A percentile compares a stretch with the other conserved stretches of the same genome.
Evolutionary conservation across 2,797 vertebrate species (phyloP).

Genomic region (Leucoraja ocellata): DNA sequence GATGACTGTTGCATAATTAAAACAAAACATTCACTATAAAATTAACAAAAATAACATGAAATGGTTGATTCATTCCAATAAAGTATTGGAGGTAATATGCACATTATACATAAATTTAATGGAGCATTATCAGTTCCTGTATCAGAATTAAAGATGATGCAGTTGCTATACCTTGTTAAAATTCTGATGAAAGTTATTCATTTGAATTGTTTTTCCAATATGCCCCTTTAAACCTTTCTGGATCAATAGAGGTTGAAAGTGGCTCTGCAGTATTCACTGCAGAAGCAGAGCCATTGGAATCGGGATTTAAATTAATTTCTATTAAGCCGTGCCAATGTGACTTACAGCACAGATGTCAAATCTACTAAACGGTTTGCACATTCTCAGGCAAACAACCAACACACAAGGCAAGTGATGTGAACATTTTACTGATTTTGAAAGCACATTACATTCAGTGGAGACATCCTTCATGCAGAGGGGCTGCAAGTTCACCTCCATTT

Average conservation of each 20-base stretch:
- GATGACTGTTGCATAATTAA: not conserved
- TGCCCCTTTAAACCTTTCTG: slow-evolving; percentile 33
- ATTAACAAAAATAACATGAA: not conserved
- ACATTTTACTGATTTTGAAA: slow-evolving; percentile 10
- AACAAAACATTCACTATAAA: not conserved
- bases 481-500: slow-evolving; percentile 13
- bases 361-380: slow-evolving; percentile 31
- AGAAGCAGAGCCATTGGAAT: slow-evolving; percentile 33
- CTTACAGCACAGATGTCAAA: slow-evolving; percentile 37
- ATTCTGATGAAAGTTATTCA: slow-evolving; percentile 35
- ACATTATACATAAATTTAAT: slow-evolving; percentile 7
- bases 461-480: slow-evolving; percentile 2
- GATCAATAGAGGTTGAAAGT: slow-evolving; percentile 33
- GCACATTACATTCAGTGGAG: not conserved
- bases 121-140: not conserved
- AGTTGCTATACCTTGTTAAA: not conserved
- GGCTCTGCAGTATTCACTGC: not conserved
- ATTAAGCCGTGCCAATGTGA: slow-evolving; percentile 38
- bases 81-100: not conserved
- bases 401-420: not conserved
- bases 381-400: slow-evolving; percentile 36
- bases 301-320: slow-evolving; percentile 40
- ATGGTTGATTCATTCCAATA: not conserved
- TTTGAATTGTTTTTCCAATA: slow-evolving; percentile 35
- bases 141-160: not conserved